Base-by-base conservation (phyloP, 1,140 invertebrate genomes). In the Whitmania pigra region DNA sequence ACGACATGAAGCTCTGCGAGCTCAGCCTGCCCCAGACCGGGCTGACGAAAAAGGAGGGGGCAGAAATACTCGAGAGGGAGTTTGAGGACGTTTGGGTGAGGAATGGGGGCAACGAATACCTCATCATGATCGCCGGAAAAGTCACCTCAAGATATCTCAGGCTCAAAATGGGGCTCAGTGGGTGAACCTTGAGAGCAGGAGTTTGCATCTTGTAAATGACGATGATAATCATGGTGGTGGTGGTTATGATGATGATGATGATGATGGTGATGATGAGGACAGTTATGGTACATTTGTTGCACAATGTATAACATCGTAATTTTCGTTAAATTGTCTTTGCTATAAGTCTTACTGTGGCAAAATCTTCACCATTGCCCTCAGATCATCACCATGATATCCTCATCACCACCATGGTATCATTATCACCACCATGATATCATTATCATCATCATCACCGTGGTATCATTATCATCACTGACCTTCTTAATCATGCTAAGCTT, bases 1-100 rank as follows among this genome's bases (percentile, higher is more conserved):
- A 98, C 83, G 94, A 97, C 81, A 93, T 97, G 90, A 90, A 96
- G 81, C 97, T 98, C 94, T 97, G 94, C 81, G 94, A 97, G 80
- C 82, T 97, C 73, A 93, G 90, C 78, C 82, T 98, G 53, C 92
- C 94, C 73, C 93, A 97, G 83, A 97, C 94, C 11, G 93, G 93
- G 18, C 83, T 98, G 70, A 93, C 92, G 0, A 86, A 91, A 75
- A 96, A 95, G 82, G 87, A 92, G 72, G 94, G 94, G 40, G 94
- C 94, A 6, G 94, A 97, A 84, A 94, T 97, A 74, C 84, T 96
- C 13, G 91, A 93, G 87, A 77, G 77, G 31, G 81, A 82, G 40
- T 84, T 84, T 76, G 82, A 83, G 53, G 74, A 77, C 25, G 80
- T 80, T 69, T 84, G 82, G 82, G 74, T 73, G 40, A 79, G 79